phyloP scores from a whole-genome alignment of 1,140 invertebrate species.

The Phthorimaea operculella region DNA sequence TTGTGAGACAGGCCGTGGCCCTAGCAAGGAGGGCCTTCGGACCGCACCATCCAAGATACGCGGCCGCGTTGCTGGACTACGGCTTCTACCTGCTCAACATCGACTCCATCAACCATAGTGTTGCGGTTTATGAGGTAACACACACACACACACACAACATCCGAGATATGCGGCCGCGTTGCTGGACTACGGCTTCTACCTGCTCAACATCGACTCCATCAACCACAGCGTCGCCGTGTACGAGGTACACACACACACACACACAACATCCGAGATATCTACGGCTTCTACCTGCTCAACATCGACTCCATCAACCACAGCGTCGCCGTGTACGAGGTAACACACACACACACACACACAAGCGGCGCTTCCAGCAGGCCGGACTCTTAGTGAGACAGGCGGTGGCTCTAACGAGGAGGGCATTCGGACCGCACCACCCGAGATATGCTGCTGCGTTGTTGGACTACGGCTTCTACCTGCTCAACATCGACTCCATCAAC shows the following conservation, averaged over 20 bases:
- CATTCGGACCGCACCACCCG: neutral
- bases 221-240: slow-evolving; percentile 85
- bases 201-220: slow-evolving; percentile 89
- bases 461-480: slow-evolving; percentile 90
- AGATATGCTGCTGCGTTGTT: slow-evolving; percentile 71
- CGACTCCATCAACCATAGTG: slow-evolving; percentile 85
- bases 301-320: slow-evolving; percentile 86
- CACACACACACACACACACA: too few relatives aligned
- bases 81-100: slow-evolving; percentile 91
- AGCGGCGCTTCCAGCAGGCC: slow-evolving; percentile 84
- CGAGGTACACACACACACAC: slow-evolving; percentile 69
- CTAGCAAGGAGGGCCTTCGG: slow-evolving; percentile 78
- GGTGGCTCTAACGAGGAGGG: neutral
- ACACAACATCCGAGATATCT: slow-evolving; percentile 84
- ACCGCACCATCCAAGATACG: slow-evolving; percentile 79
- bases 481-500: slow-evolving; percentile 87
- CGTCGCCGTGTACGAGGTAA: neutral
- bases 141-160: slow-evolving; percentile 69
- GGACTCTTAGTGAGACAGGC: slow-evolving; percentile 45
- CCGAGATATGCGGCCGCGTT: slow-evolving; percentile 85
- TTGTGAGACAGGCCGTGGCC: slow-evolving; percentile 84
- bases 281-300: slow-evolving; percentile 91
- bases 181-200: slow-evolving; percentile 89
- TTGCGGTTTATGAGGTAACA: slow-evolving; percentile 81
- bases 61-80: slow-evolving; percentile 86